phyloP scores from a whole-genome alignment of 2,888 invertebrate species.

The Atethmia centrago region DNA sequence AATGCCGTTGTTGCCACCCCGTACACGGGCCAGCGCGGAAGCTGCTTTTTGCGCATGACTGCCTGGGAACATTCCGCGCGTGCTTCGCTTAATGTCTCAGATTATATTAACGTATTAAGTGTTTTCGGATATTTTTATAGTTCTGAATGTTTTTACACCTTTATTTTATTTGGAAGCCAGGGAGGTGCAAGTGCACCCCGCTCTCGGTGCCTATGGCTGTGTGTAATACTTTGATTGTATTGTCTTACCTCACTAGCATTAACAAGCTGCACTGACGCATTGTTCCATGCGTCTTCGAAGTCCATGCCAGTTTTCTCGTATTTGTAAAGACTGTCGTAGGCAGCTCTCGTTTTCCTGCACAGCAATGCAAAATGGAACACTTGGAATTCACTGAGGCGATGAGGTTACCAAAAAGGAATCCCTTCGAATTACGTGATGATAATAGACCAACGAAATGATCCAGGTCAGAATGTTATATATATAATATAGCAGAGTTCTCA shows the following conservation, averaged over 20 bases:
- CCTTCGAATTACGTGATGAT: not conserved
- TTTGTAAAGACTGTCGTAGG: slow-evolving; percentile 82
- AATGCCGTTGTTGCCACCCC: no score
- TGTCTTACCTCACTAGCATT: slow-evolving; percentile 94
- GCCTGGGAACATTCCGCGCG: no score
- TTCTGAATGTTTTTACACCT: no score
- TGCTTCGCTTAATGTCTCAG: no score
- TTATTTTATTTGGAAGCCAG: no score
- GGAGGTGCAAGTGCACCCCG: no score
- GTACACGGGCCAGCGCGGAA: no score
- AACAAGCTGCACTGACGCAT: slow-evolving; percentile 94
- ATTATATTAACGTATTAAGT: no score
- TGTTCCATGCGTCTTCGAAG: slow-evolving; percentile 96
- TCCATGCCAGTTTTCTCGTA: slow-evolving; percentile 91
- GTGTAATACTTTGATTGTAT: no score
- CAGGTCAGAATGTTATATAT: not conserved
- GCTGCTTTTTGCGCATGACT: no score
- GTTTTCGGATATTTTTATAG: no score
- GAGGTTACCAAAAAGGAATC: not conserved
- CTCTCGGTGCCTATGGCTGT: no score
- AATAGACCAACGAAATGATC: not conserved
- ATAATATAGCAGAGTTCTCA: not conserved
- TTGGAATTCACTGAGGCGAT: not conserved
- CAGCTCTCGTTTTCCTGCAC: slow-evolving; percentile 76
- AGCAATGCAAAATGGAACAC: not conserved